Base-by-base conservation (phyloP, 1,140 invertebrate species). In the Calephelis nemesis region DNA sequence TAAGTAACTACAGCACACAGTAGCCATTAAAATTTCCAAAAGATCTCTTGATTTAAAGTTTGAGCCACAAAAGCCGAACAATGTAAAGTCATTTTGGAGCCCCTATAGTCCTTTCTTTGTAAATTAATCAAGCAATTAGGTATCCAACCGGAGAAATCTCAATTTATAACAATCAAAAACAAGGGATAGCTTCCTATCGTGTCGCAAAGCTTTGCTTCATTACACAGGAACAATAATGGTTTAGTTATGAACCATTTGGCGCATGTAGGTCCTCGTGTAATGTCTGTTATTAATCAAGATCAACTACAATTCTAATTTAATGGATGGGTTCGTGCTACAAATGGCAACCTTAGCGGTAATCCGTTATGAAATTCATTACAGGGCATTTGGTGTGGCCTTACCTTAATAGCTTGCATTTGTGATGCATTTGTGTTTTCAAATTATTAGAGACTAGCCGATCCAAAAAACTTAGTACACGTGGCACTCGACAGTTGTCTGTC, bases 211-310 rank as follows among this genome's bases (percentile, higher is more conserved):
- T 75, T 71, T 79, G 80, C 76, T 75, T 76, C 84, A 88, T 88
- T 87, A 82, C 73, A 70, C 79, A 69, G 76, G 78, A 69, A 87
- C 85, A 90, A 88, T 85, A 81, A 90, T 86, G 83, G 81, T 82
- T 79, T 91, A 88, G 89, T 91, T 88, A 87, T 81, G 72, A 81
- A 74, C 80, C 84, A 88, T 91, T 91, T 83, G 82, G 85, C 74
- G 87, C 86, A 88, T 79, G 71, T 83, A 62, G 69, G 71, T 75
- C 75, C 75, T 67, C 67, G 65, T 67, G 72, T 82, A 89, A 89
- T 84, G 79, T 80, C 72, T 74, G 74, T 76, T 73, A 80, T 81
- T 88, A 86, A 87, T 88, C 82, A 83, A 78, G 79, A 83, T 82
- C 78, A 78, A 80, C 75, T 69, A 75, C 73, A 72, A 70, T 75